Percentiles rank a stretch among this genome's conserved stretches.
Conservation (phyloP, 2,797 vertebrate species). For the Cyprinella venusta region DNA sequence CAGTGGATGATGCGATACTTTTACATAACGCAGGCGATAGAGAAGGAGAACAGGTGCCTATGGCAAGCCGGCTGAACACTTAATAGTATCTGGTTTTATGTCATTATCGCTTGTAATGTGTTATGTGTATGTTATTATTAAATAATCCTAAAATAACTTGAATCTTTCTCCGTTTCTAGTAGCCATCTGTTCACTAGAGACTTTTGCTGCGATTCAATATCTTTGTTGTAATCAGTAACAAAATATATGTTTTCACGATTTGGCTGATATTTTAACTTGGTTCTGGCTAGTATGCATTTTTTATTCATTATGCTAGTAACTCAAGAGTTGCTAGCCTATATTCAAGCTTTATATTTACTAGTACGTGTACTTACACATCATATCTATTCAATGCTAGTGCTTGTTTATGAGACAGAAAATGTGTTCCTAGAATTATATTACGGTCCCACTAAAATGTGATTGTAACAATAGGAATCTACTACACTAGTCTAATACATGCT, state of each 20-base stretch:
- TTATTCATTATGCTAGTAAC: neutral
- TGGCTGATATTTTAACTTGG: no score
- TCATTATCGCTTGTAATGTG: neutral
- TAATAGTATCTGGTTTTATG: neutral
- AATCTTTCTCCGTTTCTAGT: neutral
- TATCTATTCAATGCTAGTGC: neutral
- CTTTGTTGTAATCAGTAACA: neutral
- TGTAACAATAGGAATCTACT: neutral
- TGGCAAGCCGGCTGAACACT: constrained; percentile 2
- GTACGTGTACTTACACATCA: no score
- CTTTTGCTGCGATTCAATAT: neutral
- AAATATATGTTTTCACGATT: neutral
- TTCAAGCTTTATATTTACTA: neutral
- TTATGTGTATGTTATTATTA: neutral
- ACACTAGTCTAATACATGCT: neutral
- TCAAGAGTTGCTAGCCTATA: neutral
- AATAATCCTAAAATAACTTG: neutral
- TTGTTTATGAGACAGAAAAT: neutral
- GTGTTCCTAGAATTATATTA: neutral
- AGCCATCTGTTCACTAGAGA: neutral
- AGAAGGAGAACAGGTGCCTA: constrained; percentile 27
- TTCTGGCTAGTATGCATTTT: neutral
- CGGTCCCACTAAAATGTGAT: neutral
- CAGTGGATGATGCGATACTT: constrained; percentile 46
- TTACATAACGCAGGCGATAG: constrained; percentile 58